Percentiles rank a stretch among this genome's conserved stretches.
phyloP scores from a whole-genome alignment of 2,113 vertebrate species.

The Symphodus melops region DNA sequence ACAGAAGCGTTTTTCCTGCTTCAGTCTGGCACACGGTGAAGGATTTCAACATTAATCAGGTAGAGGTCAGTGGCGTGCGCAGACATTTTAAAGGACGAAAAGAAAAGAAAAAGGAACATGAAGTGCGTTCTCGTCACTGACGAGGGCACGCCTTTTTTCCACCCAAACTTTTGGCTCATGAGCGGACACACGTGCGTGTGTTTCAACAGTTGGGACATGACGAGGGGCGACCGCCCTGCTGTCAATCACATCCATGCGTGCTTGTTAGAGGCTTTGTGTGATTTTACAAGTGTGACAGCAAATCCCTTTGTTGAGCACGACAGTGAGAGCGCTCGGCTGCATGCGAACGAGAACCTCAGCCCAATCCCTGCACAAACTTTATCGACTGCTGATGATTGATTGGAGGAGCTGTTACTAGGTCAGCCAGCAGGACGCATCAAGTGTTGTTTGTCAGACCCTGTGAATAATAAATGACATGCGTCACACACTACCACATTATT shows the following conservation, averaged over 20 bases:
- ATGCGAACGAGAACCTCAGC: not conserved
- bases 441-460: constrained; percentile 4
- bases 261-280: not conserved
- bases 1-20: not conserved
- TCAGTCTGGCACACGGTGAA: not conserved
- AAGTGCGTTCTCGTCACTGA: too few species aligned
- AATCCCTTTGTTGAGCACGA: not conserved
- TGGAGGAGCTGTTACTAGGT: not conserved
- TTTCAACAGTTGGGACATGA: too few species aligned
- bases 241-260: not conserved
- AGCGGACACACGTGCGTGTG: too few species aligned
- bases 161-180: too few species aligned
- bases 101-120: too few species aligned
- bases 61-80: too few species aligned
- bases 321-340: not conserved
- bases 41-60: constrained; percentile 18
- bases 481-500: not conserved
- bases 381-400: constrained; percentile 28
- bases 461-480: constrained; percentile 22
- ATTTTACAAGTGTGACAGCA: constrained; percentile 1
- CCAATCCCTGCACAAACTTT: constrained; percentile 13
- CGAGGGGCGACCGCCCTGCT: too few species aligned
- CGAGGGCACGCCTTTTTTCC: too few species aligned
- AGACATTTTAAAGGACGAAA: too few species aligned
- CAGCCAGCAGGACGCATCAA: not conserved